Evolutionary conservation across 2,888 invertebrate species (phyloP), one percentile per base, ranked within the genome.

Genomic region (Hyposoter dolosus): DNA sequence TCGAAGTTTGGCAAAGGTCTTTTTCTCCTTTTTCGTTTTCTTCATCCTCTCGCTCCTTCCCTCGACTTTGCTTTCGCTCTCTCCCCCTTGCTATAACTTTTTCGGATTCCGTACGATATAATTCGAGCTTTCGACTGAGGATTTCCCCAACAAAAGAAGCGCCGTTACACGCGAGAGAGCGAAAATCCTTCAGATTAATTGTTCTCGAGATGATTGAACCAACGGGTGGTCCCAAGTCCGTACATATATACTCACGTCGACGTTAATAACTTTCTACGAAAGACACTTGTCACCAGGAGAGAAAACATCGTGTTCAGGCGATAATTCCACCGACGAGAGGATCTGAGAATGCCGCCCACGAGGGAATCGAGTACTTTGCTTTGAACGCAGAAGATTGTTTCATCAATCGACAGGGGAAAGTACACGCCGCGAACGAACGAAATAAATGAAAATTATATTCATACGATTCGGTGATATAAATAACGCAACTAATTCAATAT

Each of bases 111-210:
- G 53, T 72, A n/a, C 32, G 23, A 74, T 60, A 23, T 17, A 74
- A 74, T 23, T 15, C 10, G 40, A 19, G 45, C 35, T 53, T 43
- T 35, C 56, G 65, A 32, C n/a, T 47, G 40, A 4, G 35, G 15
- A 23, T 74, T 74, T 74, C 6, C 17, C 32, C 35, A n/a, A 40
- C 40, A 19, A 40, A 40, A 19, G 63, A 63, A 28, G 28, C 28
- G 43, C 75, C 28, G 17, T 75, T 63, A 23, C 40, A 40, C 77
- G 66, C n/a, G 23, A 56, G 76, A 50, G 28, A n/a, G 15, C 23
- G 40, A 47, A 68, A 50, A 60, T 65, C 69, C 83, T 53, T 68
- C 65, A 56, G 72, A 66, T 66, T 83, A 68, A 78, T 83, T 78
- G 83, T 78, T 66, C 63, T n/a, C 60, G 63, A 12, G 63, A 82